Evolutionary conservation across 2,797 vertebrate genomes (phyloP).

Genomic region (Erpetoichthys calabaricus): DNA sequence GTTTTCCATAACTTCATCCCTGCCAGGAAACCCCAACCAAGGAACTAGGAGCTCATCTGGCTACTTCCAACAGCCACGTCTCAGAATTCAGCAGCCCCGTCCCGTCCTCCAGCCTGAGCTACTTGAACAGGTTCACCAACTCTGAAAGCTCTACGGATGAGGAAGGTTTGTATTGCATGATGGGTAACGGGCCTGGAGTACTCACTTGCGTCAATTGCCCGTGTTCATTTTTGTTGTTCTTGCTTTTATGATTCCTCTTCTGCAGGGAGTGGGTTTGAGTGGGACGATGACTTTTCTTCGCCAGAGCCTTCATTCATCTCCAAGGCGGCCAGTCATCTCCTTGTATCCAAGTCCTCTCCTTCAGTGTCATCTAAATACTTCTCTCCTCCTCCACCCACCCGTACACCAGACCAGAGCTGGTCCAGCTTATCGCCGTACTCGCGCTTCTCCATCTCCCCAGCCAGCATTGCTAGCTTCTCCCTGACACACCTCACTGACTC

Average conservation of each 20-base stretch:
- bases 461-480: slow-evolving; percentile 87
- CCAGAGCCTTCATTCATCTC: slow-evolving; percentile 63
- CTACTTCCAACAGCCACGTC: slow-evolving; percentile 47
- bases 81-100: slow-evolving; percentile 49
- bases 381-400: slow-evolving; percentile 56
- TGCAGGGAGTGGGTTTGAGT: slow-evolving; percentile 86
- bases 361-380: slow-evolving; percentile 55
- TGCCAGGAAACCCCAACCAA: slow-evolving; percentile 90
- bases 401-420: slow-evolving; percentile 65
- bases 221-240: not conserved
- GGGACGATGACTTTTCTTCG: slow-evolving; percentile 93
- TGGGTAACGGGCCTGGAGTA: no score
- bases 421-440: slow-evolving; percentile 57
- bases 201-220: no score
- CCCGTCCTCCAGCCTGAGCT: slow-evolving; percentile 39
- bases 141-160: slow-evolving; percentile 96
- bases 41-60: slow-evolving; percentile 68
- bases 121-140: slow-evolving; percentile 74
- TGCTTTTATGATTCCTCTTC: not conserved
- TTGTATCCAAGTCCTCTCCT: slow-evolving; percentile 43
- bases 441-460: slow-evolving; percentile 88
- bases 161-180: slow-evolving; percentile 63
- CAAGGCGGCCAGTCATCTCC: slow-evolving; percentile 51
- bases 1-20: not conserved
- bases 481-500: slow-evolving; percentile 83